Percentiles rank a stretch among this genome's conserved stretches.
These are phyloP conservation scores for Leuctra nigra DNA, from an alignment of 2,888 invertebrate genomes.

Conservation along the genomic window DNA sequence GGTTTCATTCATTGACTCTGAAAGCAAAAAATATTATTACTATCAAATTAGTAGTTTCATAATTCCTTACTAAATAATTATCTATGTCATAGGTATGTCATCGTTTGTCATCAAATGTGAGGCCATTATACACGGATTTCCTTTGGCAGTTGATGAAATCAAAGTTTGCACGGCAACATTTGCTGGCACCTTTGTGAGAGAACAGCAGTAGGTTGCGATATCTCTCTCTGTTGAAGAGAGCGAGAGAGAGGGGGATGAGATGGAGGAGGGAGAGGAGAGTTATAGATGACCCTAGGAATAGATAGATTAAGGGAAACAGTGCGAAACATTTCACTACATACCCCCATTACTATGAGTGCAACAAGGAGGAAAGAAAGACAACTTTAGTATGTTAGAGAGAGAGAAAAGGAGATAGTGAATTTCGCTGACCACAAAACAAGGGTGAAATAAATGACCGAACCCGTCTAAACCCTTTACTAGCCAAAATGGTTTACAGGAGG, in stretches of 20 bases:
- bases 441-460: slow-evolving; percentile 12
- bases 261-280: slow-evolving; percentile 8
- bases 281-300: slow-evolving; percentile 16
- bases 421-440: slow-evolving; percentile 15
- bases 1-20: too few relatives aligned
- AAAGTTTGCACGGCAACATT: too few relatives aligned
- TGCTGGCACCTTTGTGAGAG: too few relatives aligned
- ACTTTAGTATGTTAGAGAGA: slow-evolving; percentile 3
- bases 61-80: too few relatives aligned
- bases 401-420: slow-evolving; percentile 12
- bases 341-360: slow-evolving; percentile 14
- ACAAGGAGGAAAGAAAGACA: slow-evolving; percentile 9
- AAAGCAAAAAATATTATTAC: too few relatives aligned
- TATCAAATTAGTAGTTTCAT: too few relatives aligned
- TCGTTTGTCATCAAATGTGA: too few relatives aligned
- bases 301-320: slow-evolving; percentile 17
- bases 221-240: slow-evolving; percentile 5
- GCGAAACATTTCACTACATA: slow-evolving; percentile 16
- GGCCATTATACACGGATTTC: too few relatives aligned
- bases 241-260: slow-evolving; percentile 3
- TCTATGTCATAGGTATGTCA: too few relatives aligned
- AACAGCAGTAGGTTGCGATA: slow-evolving; percentile 3
- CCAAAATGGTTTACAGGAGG: slow-evolving; percentile 2
- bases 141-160: too few relatives aligned
- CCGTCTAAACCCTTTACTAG: slow-evolving; percentile 7